Evolutionary conservation across 2,888 invertebrate species (phyloP), one percentile per base, ranked within the genome.

Genomic region (Melinaea marsaeus): DNA sequence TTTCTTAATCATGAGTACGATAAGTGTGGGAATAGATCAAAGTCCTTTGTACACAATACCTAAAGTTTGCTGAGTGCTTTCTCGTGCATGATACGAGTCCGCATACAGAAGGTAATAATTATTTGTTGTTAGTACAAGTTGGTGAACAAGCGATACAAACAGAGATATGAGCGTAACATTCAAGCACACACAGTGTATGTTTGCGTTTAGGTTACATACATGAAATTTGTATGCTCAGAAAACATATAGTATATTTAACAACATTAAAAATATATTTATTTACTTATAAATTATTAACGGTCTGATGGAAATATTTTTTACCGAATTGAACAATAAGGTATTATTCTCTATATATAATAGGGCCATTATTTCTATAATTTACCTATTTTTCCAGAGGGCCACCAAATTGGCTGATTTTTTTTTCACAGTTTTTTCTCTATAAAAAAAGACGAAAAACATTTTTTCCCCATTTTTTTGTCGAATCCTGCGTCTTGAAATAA

Each of bases 81-180:
- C 62, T 65, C 61, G 54, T 57, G 62, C 61, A 63, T 54, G 65
- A 66, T 62, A 69, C 63, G 62, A 62, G 63, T 61, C 46, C 62
- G 62, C 65, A 58, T 65, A 67, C 64, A 62, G 62, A 59, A 65
- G 63, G 69, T 61, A 67, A 64, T 65, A 67, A 69, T 67, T 69
- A 68, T 66, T 63, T 66, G 63, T 64, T 63, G 66, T 63, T 69
- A n/a, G n/a, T n/a, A n/a, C n/a, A n/a, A n/a, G n/a, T n/a, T n/a
- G n/a, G n/a, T n/a, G n/a, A n/a, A n/a, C 62, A 56, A 46, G 60
- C 60, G 51, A 47, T 45, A 33, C 58, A 64, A 67, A 67, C 62
- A n/a, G n/a, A 64, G 60, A 68, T 66, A 66, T 68, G 62, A 65
- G 45, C 56, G 56, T 60, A 60, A 66, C 58, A 59, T 60, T 60